Evolutionary conservation across 2,797 vertebrate species (phyloP).

Genomic region (Chloroceryle inda): DNA sequence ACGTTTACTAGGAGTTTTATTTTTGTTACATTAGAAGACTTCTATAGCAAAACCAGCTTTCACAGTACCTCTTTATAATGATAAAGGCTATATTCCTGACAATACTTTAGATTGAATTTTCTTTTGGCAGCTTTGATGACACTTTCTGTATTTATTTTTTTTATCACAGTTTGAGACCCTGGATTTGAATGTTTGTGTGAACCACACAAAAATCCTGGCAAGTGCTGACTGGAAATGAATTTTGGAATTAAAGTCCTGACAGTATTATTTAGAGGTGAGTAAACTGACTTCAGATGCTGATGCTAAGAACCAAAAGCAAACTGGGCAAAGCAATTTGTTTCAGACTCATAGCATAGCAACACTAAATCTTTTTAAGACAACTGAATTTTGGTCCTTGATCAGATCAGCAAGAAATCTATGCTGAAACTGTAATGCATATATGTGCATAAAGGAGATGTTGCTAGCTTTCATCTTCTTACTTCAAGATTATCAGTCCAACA

Average conservation of each 20-base stretch:
- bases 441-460: not conserved
- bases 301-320: not conserved
- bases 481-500: not conserved
- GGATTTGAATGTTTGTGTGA: not conserved
- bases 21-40: not conserved
- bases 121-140: not conserved
- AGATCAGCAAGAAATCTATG: not conserved
- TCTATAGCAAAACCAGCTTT: not conserved
- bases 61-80: not conserved
- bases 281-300: not conserved
- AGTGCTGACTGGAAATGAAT: not conserved
- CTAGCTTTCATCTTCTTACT: not conserved
- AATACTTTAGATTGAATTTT: constrained; percentile 5
- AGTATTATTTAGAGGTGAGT: not conserved
- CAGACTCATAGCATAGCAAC: not conserved
- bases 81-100: not conserved
- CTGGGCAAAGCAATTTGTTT: not conserved
- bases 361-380: not conserved
- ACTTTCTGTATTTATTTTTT: constrained; percentile 28
- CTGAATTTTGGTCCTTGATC: not conserved
- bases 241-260: not conserved
- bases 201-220: not conserved
- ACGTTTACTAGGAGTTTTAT: not conserved
- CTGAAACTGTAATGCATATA: not conserved
- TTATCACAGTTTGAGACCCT: not conserved